Base-by-base conservation (phyloP, 2,888 invertebrate genomes). In the Leptopilina drosophilae region DNA sequence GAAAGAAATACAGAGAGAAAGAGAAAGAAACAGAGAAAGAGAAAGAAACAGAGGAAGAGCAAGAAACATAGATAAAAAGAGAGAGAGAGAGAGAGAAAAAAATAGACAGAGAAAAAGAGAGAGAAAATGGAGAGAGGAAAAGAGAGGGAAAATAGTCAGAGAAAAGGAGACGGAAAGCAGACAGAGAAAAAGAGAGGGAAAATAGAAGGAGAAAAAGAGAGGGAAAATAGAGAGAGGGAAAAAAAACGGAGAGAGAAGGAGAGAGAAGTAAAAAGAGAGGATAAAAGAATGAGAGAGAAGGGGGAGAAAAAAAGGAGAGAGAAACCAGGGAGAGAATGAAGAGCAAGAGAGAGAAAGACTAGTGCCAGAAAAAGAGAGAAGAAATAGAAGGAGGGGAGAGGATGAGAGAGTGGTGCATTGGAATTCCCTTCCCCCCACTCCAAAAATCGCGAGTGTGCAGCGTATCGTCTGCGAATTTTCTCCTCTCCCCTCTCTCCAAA, bases 341-440 rank as follows among this genome's bases (percentile, higher is more conserved):
- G 33, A 33, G 20, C 20, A 20, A 20, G 20, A 20, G 65, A 42
- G n/a, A 20, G 14, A 9, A 7, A 42, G 42, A 42, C 8, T 33
- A 33, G 33, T 33, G 33, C 33, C 33, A 33, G 56, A 40, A 12
- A n/a, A 75, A 46, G 46, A 46, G 11, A 11, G n/a, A 59, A 33
- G 33, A 33, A 33, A 33, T 33, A 33, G 33, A 76, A 76, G 33
- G 80, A 76, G 59, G 46, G 75, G 76, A 49, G 77, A 62, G 79
- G 82, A 80, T 75, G 15, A 76, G 64, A 73, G 81, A 76, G 81
- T 79, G 75, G 85, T 86, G 87, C 87, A 85, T 83, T 88, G 89
- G 89, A 90, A 90, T 89, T 87, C 88, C 88, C 88, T 87, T 86
- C 85, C 84, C 85, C 86, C 88, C 83, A 84, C 86, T 86, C 85